Base-by-base conservation (phyloP, 2,797 vertebrate species). In the Hylomyscus alleni region DNA sequence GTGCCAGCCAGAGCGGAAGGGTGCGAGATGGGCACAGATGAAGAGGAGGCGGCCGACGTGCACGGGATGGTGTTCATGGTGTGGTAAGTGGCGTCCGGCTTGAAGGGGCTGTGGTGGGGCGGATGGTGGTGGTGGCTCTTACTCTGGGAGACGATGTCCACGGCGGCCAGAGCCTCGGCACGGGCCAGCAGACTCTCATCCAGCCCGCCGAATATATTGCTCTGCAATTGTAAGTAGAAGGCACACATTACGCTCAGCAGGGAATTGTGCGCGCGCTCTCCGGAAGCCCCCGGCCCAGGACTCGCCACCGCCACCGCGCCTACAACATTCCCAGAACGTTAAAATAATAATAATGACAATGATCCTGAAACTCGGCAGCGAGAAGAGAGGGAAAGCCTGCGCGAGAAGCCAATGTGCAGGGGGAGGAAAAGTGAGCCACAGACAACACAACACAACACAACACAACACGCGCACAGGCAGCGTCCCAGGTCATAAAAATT, bases 121-220 rank as follows among this genome's bases (percentile, higher is more conserved):
- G 99, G 99, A 98, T 99, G 99, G 98, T 99, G 99, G 95, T 99
- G 99, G 98, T 99, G 99, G 99, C 98, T 99, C 99, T 99, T 99
- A 99, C 98, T 99, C 98, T 99, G 99, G 97, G 99, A 99, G 98
- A 99, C 99, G 99, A 99, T 99, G 99, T 99, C 99, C 99, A 99
- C 99, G 97, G 99, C 99, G 98, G 99, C 99, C 99, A 99, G 99
- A 99, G 99, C 99, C 99, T 99, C 99, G 95, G 99, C 99, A 97
- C 99, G 99, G 99, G 99, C 99, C 99, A 99, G 98, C 99, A 99
- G 99, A 99, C 99, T 99, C 99, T 99, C 99, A 99, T 99, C 99
- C 99, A 99, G 99, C 98, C 99, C 99, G 97, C 99, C 99, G 99
- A 99, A 99, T 99, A 99, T 99, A 99, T 99, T 99, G 99, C 99